Evolutionary conservation across 2,797 vertebrate species (phyloP), one percentile per base, ranked within the genome.

Genomic region (Threskiornis aethiopicus): DNA sequence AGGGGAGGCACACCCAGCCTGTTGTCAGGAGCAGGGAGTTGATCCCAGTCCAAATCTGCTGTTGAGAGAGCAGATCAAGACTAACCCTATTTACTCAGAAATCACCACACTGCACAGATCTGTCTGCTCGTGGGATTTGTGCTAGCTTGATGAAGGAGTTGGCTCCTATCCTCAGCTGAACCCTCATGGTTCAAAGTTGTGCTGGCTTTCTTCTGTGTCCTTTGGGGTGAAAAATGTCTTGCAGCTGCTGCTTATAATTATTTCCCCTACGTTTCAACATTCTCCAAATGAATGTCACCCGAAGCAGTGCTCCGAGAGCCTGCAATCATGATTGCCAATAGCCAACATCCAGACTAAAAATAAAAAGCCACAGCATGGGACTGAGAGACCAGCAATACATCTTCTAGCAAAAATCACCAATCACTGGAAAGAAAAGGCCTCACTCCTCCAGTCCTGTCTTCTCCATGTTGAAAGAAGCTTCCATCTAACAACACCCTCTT

Each of bases 161-260:
- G 92, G 86, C 89, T 94, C 26, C 49, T 94, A 75, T 95, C 94
- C 92, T 96, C 54, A 69, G 65, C 78, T 96, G 95, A 96, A 96
- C 94, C 84, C 81, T 96, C 62, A 71, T 5, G 41, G 80, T 87
- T 86, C 78, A 59, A 90, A 96, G 80, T 95, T 77, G 35, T 51
- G 51, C 59, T 95, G 89, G 25, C 26, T 93, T 94, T 93, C 88
- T 91, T 85, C 86, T 93, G 55, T 84, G 85, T 95, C 78, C 93
- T 95, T 92, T 93, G 90, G 94, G 94, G 90, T 95, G 90, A 96
- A 97, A 97, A 96, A 96, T 90, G 70, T 95, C 93, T 93, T 95
- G 73, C 88, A 95, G 88, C 83, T 95, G 88, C 93, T 93, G 91
- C 84, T 96, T 89, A 59, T 89, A 96, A 96, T 95, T 95, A 93